Conservation (phyloP, 1,140 invertebrate species). For the Campoletis sonorensis region DNA sequence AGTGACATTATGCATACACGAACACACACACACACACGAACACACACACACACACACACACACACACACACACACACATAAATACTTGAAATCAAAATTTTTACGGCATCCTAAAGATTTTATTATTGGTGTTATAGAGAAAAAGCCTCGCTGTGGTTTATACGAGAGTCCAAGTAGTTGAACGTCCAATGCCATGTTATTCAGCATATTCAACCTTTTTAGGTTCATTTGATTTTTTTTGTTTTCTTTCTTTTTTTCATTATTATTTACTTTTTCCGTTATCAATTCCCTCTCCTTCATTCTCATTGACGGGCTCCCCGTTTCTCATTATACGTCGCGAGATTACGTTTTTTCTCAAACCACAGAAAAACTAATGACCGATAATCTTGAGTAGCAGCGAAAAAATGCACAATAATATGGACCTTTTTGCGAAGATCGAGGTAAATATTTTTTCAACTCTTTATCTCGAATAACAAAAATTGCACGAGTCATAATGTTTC, state of each 20-base stretch:
- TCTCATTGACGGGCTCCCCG: neutral
- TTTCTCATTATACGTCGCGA: neutral
- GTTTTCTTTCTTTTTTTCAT: neutral
- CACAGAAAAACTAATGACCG: neutral
- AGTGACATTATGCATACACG: neutral
- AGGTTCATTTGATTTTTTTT: too few relatives aligned
- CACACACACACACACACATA: too few relatives aligned
- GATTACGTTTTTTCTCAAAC: neutral
- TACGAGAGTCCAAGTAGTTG: slow-evolving; percentile 4
- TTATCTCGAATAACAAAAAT: neutral
- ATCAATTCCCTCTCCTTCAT: neutral
- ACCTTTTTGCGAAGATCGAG: neutral
- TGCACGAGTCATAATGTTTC: neutral
- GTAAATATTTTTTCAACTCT: neutral
- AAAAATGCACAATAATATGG: neutral
- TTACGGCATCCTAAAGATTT: slow-evolving; percentile 35
- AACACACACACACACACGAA: too few relatives aligned
- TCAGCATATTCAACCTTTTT: neutral
- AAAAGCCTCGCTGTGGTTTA: neutral
- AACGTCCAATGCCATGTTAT: neutral
- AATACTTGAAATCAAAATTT: slow-evolving; percentile 16
- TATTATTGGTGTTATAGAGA: slow-evolving; percentile 27
- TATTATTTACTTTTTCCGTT: neutral
- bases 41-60: too few relatives aligned
- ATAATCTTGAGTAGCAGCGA: neutral